Conservation (phyloP, 2,113 vertebrate species). For the Sardina pilchardus region DNA sequence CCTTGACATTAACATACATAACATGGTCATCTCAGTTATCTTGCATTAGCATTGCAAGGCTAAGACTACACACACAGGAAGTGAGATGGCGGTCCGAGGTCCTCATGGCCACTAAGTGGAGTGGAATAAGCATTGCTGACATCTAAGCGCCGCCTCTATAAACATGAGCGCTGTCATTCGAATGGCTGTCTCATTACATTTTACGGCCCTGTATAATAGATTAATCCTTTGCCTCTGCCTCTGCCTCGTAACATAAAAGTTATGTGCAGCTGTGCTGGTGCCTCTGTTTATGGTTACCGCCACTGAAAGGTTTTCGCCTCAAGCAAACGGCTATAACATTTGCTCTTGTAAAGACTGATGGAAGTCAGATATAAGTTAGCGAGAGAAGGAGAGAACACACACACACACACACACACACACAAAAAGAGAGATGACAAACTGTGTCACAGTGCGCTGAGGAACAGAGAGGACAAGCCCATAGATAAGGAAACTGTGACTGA, state of each 20-base stretch:
- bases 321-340: background rate
- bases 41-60: background rate
- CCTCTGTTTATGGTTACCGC: background rate
- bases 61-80: background rate
- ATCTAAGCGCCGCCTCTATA: background rate
- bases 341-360: background rate
- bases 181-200: slow-evolving; percentile 1
- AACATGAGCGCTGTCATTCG: background rate
- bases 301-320: background rate
- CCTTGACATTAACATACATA: background rate
- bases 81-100: background rate
- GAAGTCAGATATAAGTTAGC: background rate
- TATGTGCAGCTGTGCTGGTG: background rate
- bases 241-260: background rate
- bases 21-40: background rate
- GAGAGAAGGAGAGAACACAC: background rate
- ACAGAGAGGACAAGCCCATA: background rate
- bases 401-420: background rate
- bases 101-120: background rate
- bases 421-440: background rate
- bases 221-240: background rate
- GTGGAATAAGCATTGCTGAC: background rate
- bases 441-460: background rate
- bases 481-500: background rate
- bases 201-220: background rate